Evolutionary conservation across 2,888 invertebrate genomes (phyloP).

Genomic region (Dryomyza anilis): DNA sequence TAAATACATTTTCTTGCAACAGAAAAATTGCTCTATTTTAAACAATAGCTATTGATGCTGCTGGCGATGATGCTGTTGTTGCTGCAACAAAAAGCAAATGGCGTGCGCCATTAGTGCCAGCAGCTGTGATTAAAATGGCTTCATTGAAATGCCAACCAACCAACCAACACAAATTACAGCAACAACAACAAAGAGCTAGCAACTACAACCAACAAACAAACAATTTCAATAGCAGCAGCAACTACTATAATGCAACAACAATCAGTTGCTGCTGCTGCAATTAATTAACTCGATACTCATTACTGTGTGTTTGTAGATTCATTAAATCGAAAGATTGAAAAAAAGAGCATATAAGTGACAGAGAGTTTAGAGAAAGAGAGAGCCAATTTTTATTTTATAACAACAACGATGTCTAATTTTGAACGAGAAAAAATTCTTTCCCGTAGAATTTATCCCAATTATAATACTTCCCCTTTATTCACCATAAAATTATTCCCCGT

Average conservation of each 20-base stretch:
- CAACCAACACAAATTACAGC: neutral
- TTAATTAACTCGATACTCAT: conserved; percentile 11
- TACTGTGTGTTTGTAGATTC: neutral
- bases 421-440: too few species aligned
- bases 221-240: neutral
- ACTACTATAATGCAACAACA: neutral
- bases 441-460: too few species aligned
- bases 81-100: conserved; percentile 1
- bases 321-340: too few species aligned
- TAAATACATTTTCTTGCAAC: too few species aligned
- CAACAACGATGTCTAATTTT: neutral
- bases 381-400: conserved; percentile 8
- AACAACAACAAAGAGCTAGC: neutral
- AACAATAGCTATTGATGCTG: too few species aligned
- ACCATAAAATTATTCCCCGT: too few species aligned
- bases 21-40: too few species aligned
- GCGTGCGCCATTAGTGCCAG: neutral
- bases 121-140: conserved; percentile 13
- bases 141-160: neutral
- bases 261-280: neutral
- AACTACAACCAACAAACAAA: too few species aligned
- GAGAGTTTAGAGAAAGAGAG: conserved; percentile 5
- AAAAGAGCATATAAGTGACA: too few species aligned
- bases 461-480: too few species aligned
- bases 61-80: neutral